Conservation (phyloP, 2,888 invertebrate species). For the Prosopocoilus inquinatus region DNA sequence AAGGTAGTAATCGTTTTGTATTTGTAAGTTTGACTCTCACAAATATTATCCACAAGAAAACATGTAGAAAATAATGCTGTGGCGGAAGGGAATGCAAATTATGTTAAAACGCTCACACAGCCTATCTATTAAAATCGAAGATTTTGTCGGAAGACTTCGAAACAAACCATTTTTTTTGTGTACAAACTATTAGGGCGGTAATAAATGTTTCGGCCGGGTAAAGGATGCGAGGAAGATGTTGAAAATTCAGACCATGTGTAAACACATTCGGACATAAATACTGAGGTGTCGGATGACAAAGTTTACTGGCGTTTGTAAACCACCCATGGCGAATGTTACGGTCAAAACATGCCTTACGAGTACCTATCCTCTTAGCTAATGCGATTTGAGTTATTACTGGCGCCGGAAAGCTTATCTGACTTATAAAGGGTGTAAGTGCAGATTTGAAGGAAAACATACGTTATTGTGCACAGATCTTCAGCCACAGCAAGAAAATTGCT, state of each 20-base stretch:
- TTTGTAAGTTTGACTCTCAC: too few relatives aligned
- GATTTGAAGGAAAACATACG: neutral
- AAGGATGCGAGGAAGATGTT: neutral
- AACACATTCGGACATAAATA: conserved; percentile 26
- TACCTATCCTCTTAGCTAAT: conserved; percentile 6
- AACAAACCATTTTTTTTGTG: neutral
- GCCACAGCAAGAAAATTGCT: too few relatives aligned
- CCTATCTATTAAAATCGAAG: too few relatives aligned
- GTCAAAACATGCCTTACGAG: conserved; percentile 6
- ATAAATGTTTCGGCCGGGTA: neutral
- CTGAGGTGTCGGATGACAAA: conserved; percentile 33
- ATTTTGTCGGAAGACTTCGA: neutral
- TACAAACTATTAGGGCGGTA: neutral
- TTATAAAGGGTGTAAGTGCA: neutral
- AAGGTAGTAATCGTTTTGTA: too few relatives aligned
- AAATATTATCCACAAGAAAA: too few relatives aligned
- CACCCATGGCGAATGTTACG: conserved; percentile 24
- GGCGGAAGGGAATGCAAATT: too few relatives aligned
- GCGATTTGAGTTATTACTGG: conserved; percentile 17
- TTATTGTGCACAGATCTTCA: too few relatives aligned
- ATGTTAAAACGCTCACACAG: too few relatives aligned
- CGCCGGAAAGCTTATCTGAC: conserved; percentile 6
- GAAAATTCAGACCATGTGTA: conserved; percentile 14
- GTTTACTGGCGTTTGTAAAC: conserved; percentile 31
- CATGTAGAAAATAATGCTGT: too few relatives aligned